These are phyloP conservation scores for Dexiosoma caninum DNA, from an alignment of 2,888 invertebrate species.

Conservation along the genomic window DNA sequence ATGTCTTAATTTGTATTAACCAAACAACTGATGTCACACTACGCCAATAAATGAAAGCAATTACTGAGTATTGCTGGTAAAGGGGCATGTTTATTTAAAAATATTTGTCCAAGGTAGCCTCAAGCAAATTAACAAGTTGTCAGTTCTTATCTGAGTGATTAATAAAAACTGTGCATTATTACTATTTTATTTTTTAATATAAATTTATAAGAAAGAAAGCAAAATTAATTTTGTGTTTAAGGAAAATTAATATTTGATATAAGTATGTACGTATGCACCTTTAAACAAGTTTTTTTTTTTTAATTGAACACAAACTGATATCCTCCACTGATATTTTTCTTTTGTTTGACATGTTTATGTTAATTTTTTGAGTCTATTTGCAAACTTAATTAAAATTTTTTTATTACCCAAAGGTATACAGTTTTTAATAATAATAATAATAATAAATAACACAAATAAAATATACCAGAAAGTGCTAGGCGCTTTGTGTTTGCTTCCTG, in stretches of 20 bases:
- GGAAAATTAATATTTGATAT: constrained; percentile 23
- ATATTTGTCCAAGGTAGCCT: constrained; percentile 27
- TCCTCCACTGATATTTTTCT: not conserved
- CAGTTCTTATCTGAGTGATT: constrained; percentile 44
- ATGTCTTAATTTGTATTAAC: not conserved
- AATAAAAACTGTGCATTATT: constrained; percentile 22
- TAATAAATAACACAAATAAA: not conserved
- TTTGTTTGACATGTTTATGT: not conserved
- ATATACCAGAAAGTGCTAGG: not conserved
- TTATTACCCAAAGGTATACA: not conserved
- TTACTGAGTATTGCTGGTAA: not conserved
- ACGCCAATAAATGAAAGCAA: not conserved
- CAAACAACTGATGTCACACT: constrained; percentile 20
- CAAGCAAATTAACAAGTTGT: constrained; percentile 34
- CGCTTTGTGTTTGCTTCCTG: constrained; percentile 4
- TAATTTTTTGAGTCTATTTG: constrained; percentile 33
- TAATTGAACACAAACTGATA: not conserved
- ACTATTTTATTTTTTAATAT: not conserved
- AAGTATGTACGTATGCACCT: not conserved
- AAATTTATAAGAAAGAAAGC: not conserved
- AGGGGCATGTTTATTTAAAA: constrained; percentile 27
- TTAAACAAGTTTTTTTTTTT: not conserved
- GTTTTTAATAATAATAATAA: not conserved
- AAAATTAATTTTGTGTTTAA: not conserved
- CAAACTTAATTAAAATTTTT: constrained; percentile 14